Evolutionary conservation across 2,113 vertebrate genomes (phyloP).

Genomic region (Carettochelys insculpta): DNA sequence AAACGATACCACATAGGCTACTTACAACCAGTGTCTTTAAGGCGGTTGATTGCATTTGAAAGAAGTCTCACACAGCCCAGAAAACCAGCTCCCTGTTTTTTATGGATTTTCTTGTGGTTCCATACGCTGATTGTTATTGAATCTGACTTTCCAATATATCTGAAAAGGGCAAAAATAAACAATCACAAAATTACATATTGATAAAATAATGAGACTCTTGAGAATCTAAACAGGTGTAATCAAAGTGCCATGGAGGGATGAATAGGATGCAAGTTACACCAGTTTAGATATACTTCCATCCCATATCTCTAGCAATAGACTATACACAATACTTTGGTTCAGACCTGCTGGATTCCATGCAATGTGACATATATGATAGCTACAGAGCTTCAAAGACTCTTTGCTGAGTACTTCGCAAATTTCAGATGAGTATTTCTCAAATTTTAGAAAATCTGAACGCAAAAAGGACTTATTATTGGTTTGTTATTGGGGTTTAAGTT

Average conservation of each 20-base stretch:
- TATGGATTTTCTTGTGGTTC: constrained; percentile 99
- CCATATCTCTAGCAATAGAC: neutral
- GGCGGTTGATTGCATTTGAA: constrained; percentile 96
- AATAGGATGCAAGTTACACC: rapidly evolving
- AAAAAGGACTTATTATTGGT: rapidly evolving
- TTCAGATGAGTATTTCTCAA: neutral
- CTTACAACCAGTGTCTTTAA: constrained; percentile 99
- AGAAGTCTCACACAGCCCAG: constrained; percentile 97
- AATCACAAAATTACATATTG: neutral
- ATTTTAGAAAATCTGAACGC: neutral
- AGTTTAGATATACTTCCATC: rapidly evolving
- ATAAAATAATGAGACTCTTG: neutral
- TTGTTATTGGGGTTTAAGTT: neutral
- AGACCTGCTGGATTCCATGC: neutral
- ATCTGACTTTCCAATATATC: constrained; percentile 97
- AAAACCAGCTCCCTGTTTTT: constrained; percentile 99
- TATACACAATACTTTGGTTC: rapidly evolving
- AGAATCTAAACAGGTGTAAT: neutral
- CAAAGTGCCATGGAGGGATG: neutral
- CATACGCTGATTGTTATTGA: constrained; percentile 99
- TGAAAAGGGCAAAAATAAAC: constrained; percentile 62
- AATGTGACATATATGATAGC: rapidly evolving
- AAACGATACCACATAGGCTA: constrained; percentile 46
- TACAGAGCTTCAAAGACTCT: rapidly evolving
- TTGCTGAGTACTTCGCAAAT: neutral